A percentile compares a stretch with the other conserved stretches of the same genome.
These are phyloP conservation scores for Sericinus montela DNA, from an alignment of 2,888 invertebrate species.

Conservation along the genomic window DNA sequence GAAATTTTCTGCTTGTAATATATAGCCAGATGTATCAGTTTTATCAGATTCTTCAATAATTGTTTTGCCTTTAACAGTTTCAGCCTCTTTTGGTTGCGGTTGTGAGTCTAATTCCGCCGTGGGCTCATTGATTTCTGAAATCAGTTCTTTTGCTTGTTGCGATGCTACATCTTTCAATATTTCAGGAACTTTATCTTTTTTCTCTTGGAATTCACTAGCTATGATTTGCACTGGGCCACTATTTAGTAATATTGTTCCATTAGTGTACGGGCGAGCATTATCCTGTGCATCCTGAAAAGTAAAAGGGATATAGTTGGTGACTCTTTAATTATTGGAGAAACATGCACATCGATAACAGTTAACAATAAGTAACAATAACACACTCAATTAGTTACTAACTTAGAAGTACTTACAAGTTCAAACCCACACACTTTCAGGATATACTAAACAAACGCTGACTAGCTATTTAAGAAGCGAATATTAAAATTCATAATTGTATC, in stretches of 20 bases:
- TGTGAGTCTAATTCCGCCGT: slow-evolving; percentile 20
- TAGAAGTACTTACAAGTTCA: too few relatives aligned
- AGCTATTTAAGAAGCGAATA: neutral
- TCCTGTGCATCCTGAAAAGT: slow-evolving; percentile 63
- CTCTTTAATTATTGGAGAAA: neutral
- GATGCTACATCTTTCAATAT: slow-evolving; percentile 8
- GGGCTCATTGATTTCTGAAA: slow-evolving; percentile 18
- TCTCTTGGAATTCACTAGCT: slow-evolving; percentile 57
- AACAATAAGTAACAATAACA: too few relatives aligned
- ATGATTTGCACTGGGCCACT: slow-evolving; percentile 65
- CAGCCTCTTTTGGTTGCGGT: slow-evolving; percentile 4
- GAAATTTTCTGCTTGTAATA: neutral
- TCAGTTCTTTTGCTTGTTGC: neutral
- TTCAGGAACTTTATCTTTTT: slow-evolving; percentile 43
- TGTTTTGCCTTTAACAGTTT: neutral
- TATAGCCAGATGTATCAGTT: neutral
- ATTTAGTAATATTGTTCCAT: slow-evolving; percentile 60
- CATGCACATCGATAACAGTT: too few relatives aligned
- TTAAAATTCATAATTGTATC: neutral
- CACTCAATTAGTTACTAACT: too few relatives aligned
- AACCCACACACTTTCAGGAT: neutral
- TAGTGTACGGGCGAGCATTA: slow-evolving; percentile 66
- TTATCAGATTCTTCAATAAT: neutral
- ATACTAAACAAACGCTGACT: neutral
- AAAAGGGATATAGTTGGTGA: neutral